Conservation (phyloP, 2,113 vertebrate genomes). For the Carollia perspicillata region DNA sequence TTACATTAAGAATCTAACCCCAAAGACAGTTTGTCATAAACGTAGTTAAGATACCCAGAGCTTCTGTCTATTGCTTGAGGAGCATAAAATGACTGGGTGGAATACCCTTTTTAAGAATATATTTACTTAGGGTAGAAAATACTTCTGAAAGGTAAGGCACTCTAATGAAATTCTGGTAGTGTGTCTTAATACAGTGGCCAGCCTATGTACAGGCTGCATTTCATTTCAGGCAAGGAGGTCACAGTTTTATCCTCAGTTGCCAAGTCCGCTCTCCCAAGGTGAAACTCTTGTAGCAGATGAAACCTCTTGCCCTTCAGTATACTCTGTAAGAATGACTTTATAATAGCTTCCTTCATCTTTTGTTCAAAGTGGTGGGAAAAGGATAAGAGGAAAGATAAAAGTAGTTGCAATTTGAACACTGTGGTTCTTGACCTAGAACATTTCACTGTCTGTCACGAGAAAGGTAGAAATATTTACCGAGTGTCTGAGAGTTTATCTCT, state of each 20-base stretch:
- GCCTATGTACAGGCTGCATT: not conserved
- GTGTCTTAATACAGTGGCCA: accelerated
- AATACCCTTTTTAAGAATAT: not conserved
- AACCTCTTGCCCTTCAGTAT: not conserved
- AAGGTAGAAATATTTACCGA: not conserved
- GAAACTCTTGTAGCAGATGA: not conserved
- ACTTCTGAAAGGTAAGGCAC: not conserved
- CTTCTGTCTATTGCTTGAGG: not conserved
- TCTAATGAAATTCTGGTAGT: not conserved
- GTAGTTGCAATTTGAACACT: not conserved
- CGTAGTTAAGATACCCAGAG: not conserved
- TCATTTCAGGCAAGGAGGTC: not conserved
- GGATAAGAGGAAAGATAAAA: not conserved
- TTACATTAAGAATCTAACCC: not conserved
- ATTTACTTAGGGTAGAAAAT: not conserved
- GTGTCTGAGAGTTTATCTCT: not conserved
- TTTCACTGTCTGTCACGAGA: not conserved
- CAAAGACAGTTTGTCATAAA: not conserved
- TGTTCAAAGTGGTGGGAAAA: not conserved
- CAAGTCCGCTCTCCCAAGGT: not conserved
- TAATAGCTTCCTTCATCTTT: not conserved
- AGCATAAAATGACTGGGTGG: not conserved
- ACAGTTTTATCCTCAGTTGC: not conserved
- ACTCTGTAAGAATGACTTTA: not conserved
- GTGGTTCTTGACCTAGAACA: not conserved